These are phyloP conservation scores for Fratercula arctica DNA, from an alignment of 2,797 vertebrate genomes.

Conservation along the genomic window DNA sequence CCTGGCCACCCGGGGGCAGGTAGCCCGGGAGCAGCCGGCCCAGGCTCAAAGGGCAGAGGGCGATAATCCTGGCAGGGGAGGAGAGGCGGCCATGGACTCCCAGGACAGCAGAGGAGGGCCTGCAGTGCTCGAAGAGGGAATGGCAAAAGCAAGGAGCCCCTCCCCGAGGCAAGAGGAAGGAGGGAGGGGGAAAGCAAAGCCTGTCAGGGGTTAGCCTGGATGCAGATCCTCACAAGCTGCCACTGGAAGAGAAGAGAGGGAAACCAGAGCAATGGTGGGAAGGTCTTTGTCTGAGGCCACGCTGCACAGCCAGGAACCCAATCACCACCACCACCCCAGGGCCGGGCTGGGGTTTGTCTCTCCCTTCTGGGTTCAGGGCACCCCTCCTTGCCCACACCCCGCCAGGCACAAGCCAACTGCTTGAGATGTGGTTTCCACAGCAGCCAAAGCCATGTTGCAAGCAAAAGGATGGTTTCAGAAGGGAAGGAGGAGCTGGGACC, in stretches of 20 bases:
- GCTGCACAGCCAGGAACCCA: not conserved
- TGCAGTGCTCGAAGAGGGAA: fast-evolving
- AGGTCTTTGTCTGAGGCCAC: not conserved
- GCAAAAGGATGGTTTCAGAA: not conserved
- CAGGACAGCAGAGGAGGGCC: not conserved
- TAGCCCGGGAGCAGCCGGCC: not conserved
- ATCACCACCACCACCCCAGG: not conserved
- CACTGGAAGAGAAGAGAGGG: not conserved
- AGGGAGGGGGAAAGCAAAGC: not conserved
- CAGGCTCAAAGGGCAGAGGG: not conserved
- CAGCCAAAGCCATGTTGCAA: not conserved
- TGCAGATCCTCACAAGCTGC: not conserved
- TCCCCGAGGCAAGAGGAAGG: not conserved
- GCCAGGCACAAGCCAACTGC: not conserved
- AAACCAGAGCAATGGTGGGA: not conserved
- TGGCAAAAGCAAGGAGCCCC: not conserved
- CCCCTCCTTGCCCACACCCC: not conserved
- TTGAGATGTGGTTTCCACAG: not conserved
- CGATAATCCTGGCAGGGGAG: not conserved
- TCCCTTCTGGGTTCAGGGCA: not conserved
- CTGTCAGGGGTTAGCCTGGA: not conserved
- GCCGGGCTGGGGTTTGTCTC: not conserved
- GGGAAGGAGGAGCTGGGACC: not conserved
- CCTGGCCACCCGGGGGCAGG: fast-evolving
- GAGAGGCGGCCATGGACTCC: not conserved